Evolutionary conservation across 2,113 vertebrate genomes (phyloP).

Genomic region (Petrocephalus zakoni): DNA sequence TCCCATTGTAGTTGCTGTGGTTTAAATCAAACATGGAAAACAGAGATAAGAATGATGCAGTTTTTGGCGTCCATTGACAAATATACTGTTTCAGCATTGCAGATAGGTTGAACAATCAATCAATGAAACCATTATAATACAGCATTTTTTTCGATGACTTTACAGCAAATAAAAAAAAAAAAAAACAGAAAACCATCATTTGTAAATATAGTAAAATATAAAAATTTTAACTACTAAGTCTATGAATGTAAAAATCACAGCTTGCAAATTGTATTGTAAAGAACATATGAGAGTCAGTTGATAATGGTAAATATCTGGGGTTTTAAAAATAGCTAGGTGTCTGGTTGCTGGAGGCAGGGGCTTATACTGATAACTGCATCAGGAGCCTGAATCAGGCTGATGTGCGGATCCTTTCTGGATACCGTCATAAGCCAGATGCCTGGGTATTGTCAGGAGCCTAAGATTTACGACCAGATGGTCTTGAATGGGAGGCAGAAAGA

Average conservation of each 20-base stretch:
- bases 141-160: not conserved
- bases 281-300: not conserved
- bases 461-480: not conserved
- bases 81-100: not conserved
- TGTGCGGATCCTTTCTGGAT: not conserved
- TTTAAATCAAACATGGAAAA: conserved; percentile 4
- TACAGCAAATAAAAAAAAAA: not conserved
- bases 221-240: not conserved
- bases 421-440: not conserved
- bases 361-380: not conserved
- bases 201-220: not conserved
- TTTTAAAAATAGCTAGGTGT: not conserved
- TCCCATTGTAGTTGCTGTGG: not conserved
- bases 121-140: not conserved
- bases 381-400: not conserved
- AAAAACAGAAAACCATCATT: not conserved
- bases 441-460: not conserved
- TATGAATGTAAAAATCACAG: not conserved
- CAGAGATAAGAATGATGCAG: not conserved
- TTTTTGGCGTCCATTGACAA: not conserved
- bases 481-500: not conserved
- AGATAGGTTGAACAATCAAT: not conserved
- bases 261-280: not conserved
- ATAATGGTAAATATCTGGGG: not conserved
- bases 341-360: not conserved